Conservation (phyloP, 2,888 invertebrate species). For the Pseudococcus viburni region DNA sequence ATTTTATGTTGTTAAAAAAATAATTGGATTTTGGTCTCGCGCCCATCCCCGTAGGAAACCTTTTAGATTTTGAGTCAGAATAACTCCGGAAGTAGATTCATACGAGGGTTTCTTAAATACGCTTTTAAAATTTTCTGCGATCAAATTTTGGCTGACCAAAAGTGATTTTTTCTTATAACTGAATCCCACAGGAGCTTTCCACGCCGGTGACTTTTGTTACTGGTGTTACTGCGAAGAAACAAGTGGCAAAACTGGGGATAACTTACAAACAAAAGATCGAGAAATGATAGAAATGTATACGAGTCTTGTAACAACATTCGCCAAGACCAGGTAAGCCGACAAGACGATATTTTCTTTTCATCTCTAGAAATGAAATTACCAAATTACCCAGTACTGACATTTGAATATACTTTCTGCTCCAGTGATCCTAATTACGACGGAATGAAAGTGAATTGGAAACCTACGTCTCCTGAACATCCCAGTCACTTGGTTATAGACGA, state of each 20-base stretch:
- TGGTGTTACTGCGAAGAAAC: neutral
- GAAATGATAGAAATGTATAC: neutral
- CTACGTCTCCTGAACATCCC: neutral
- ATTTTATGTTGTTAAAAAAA: too few species aligned
- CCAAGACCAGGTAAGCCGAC: neutral
- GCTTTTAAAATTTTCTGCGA: too few species aligned
- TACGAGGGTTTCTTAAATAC: too few species aligned
- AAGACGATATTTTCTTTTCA: too few species aligned
- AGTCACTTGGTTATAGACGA: conserved; percentile 5
- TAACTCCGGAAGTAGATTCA: too few species aligned
- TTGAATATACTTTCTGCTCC: neutral
- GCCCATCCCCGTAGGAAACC: too few species aligned
- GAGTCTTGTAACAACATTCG: neutral
- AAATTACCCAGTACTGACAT: too few species aligned
- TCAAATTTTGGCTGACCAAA: too few species aligned
- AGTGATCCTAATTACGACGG: conserved; percentile 27
- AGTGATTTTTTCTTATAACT: too few species aligned
- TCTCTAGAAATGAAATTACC: too few species aligned
- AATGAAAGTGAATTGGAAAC: conserved; percentile 2
- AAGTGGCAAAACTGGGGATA: neutral
- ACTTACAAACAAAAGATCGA: neutral
- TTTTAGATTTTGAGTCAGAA: too few species aligned
- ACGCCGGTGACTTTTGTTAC: neutral
- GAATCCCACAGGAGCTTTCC: neutral
- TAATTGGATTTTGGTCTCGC: too few species aligned